Evolutionary conservation across 2,113 vertebrate genomes (phyloP), one percentile per base, ranked within the genome.

Genomic region (Pandion haliaetus): DNA sequence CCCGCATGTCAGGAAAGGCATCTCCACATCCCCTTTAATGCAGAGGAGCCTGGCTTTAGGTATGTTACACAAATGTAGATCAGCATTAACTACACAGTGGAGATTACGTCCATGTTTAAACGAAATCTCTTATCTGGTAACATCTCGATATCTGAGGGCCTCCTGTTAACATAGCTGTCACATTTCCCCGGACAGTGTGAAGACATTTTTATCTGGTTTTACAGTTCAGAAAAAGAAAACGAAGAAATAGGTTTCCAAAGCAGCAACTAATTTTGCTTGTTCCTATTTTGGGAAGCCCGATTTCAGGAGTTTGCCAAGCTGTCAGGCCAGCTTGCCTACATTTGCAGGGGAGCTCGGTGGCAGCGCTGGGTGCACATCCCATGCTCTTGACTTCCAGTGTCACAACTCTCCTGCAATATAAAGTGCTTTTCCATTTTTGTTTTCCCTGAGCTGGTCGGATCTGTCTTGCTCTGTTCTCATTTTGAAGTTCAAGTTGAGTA

Each of bases 251-350:
- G 3, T 88, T 93, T 94, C 76, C 88, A 94, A 94, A 93, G 76
- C 55, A 92, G 95, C 92, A 50, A 78, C 74, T 88, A n/a, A 74
- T 90, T 95, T 92, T 32, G 14, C 78, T 88, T 16, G 82, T n/a
- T 92, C 81, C 95, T 97, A 71, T 97, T 97, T 81, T 28, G 67
- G 79, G 85, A 52, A 59, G 88, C 79, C 63, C 1, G 8, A 29
- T 65, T 20, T 2, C 82, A 42, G 85, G 29, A 2, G 0, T 59
- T 95, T 81, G 86, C 93, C 86, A 82, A 44, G 93, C 83, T 81
- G 88, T 62, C 76, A 81, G 88, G 63, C 73, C 92, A 80, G 74
- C 74, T 86, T 2, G 34, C 77, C 81, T 63, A 1, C 1, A 0
- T 82, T 45, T 14, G 21, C 65, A 66, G 77, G 44, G 57, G 34